These are phyloP conservation scores for Chauna torquata DNA, from an alignment of 2,113 vertebrate species.

Conservation along the genomic window DNA sequence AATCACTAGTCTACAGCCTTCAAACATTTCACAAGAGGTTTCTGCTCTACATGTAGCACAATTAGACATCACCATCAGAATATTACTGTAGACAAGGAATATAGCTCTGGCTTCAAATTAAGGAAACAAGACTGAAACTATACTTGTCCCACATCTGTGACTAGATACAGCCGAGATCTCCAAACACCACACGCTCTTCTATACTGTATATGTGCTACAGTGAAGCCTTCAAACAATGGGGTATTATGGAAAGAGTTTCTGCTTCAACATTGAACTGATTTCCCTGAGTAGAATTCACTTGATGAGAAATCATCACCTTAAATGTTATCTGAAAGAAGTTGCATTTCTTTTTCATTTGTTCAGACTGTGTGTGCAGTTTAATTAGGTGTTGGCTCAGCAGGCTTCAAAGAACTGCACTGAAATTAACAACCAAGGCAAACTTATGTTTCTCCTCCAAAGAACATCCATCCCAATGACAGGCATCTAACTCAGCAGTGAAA, in stretches of 20 bases:
- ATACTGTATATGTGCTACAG: background rate
- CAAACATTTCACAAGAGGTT: background rate
- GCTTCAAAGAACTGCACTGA: background rate
- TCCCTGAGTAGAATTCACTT: slow-evolving; percentile 15
- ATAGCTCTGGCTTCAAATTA: slow-evolving; percentile 1
- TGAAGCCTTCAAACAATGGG: background rate
- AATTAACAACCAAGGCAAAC: background rate
- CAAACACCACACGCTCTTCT: background rate
- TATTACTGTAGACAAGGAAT: background rate
- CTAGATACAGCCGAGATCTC: background rate
- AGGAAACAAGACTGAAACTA: background rate
- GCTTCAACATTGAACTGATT: slow-evolving; percentile 29
- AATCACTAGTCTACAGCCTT: slow-evolving; percentile 5
- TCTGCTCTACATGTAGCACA: background rate
- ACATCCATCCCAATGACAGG: background rate
- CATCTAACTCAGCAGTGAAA: background rate
- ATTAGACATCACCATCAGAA: background rate
- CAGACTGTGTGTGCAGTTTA: background rate
- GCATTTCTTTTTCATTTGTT: slow-evolving; percentile 4
- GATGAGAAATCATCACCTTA: slow-evolving; percentile 13
- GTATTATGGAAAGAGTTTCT: slow-evolving; percentile 5
- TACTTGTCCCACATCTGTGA: background rate
- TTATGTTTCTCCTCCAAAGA: background rate
- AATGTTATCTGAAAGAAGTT: slow-evolving; percentile 34
- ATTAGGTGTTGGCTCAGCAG: slow-evolving; percentile 17